Base-by-base conservation (phyloP, 2,113 vertebrate species). In the Catharus fuscescens region DNA sequence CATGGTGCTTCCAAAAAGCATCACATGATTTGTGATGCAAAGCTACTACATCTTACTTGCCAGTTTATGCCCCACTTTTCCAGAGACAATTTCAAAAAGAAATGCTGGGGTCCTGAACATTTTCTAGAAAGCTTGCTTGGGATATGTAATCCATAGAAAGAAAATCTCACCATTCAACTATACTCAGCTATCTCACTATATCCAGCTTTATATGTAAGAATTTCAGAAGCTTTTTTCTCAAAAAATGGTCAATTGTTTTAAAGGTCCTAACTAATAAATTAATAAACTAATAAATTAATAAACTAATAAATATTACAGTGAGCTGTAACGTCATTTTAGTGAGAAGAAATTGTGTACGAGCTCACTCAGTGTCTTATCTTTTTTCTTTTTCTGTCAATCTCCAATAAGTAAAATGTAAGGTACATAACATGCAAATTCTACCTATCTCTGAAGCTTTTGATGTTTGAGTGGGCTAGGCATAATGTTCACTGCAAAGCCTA, bases 381-480 rank as follows among this genome's bases (percentile, higher is more conserved):
- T 92, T 57, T 54, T 53, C 36, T 23, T 47, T 69, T 81, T 72
- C 48, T 54, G 16, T 80, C 67, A 48, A 26, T 64, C 62, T 80
- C 32, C 38, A 59, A 6, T 24, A 94, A 93, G 19, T 34, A 74
- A 77, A 95, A 80, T 44, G 32, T 76, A 80, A 86, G 53, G 67
- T 56, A 86, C n/a, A 45, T 78, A 84, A 45, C 18, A 44, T 71
- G 67, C 18, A 88, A 93, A 94, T 93, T 93, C 70, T 93, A 62
- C 62, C 64, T 83, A 80, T 60, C 56, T 90, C 60, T 95, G 85
- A 83, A 90, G 40, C 56, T 88, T 94, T 80, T 92, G 85, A 95
- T 47, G 17, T 78, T 71, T 94, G 82, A 94, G 92, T 92, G 88
- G 91, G 71, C 56, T 88, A 62, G 56, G 54, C 64, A 86, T 88